Evolutionary conservation across 2,113 vertebrate species (phyloP).

Genomic region (Nannospalax galili): DNA sequence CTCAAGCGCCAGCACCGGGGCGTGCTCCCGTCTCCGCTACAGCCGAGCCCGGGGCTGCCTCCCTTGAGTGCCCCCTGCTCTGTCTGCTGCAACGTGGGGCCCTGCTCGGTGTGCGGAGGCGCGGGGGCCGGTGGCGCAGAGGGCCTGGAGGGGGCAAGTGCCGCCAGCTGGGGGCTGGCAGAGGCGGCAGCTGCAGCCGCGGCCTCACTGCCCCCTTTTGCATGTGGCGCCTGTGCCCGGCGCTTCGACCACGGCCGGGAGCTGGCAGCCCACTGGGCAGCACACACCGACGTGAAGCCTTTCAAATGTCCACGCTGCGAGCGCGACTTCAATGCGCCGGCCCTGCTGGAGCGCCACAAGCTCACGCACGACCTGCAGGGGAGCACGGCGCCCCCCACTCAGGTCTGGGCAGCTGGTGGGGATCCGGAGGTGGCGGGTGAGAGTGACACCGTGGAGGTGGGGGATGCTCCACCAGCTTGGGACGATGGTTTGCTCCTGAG

Average conservation of each 20-base stretch:
- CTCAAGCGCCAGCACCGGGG: conserved; percentile 83
- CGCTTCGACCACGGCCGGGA: conserved; percentile 78
- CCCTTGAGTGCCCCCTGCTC: conserved; percentile 68
- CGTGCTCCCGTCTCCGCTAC: conserved; percentile 56
- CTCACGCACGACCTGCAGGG: conserved; percentile 94
- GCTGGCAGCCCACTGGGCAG: conserved; percentile 79
- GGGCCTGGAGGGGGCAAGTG: conserved; percentile 39
- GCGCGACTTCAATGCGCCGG: conserved; percentile 92
- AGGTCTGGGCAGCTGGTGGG: conserved; percentile 64
- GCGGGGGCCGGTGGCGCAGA: not conserved
- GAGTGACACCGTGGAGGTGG: accelerated
- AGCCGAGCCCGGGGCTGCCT: not conserved
- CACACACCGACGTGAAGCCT: conserved; percentile 82
- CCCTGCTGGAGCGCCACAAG: conserved; percentile 93
- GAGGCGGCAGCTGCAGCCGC: not conserved
- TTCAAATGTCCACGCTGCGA: conserved; percentile 85
- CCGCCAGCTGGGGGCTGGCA: conserved; percentile 27
- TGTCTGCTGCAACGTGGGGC: conserved; percentile 70
- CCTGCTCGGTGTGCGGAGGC: conserved; percentile 75
- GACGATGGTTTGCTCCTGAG: conserved; percentile 28
- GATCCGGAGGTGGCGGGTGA: not conserved
- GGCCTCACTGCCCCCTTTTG: conserved; percentile 67
- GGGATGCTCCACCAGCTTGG: not conserved
- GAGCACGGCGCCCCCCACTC: conserved; percentile 45
- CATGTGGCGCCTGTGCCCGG: conserved; percentile 77